These are phyloP conservation scores for Agrochola lychnidis DNA, from an alignment of 2,888 invertebrate genomes.

Conservation along the genomic window DNA sequence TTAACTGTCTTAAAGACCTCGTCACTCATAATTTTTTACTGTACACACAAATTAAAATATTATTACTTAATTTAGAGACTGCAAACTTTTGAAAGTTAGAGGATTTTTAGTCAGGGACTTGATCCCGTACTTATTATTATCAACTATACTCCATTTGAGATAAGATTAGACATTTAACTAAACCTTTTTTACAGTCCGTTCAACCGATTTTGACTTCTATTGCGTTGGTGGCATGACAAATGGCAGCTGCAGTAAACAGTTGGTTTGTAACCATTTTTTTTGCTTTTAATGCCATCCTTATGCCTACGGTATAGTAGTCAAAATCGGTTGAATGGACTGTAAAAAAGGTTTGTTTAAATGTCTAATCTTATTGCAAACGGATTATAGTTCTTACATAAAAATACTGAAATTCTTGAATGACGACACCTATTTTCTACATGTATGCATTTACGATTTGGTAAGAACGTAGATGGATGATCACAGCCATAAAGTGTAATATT, in stretches of 20 bases:
- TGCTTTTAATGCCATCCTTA: too few species aligned
- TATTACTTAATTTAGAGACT: background rate
- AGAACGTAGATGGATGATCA: slow-evolving; percentile 52
- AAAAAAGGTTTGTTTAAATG: too few species aligned
- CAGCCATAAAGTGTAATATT: slow-evolving; percentile 54
- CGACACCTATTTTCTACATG: slow-evolving; percentile 14
- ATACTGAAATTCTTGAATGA: slow-evolving; percentile 3
- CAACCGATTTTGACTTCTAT: too few species aligned
- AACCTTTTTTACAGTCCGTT: too few species aligned
- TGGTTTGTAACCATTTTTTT: too few species aligned
- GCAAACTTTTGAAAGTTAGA: background rate
- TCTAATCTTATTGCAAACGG: too few species aligned
- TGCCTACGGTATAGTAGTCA: too few species aligned
- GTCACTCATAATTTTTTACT: slow-evolving; percentile 3
- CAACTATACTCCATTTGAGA: too few species aligned
- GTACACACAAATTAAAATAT: background rate
- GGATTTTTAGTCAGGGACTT: background rate
- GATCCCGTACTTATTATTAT: background rate
- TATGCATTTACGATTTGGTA: slow-evolving; percentile 18
- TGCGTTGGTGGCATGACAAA: too few species aligned
- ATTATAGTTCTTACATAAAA: background rate
- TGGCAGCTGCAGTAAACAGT: too few species aligned
- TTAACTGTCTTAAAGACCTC: slow-evolving; percentile 21
- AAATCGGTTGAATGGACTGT: too few species aligned
- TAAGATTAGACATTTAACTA: too few species aligned